A percentile compares a stretch with the other conserved stretches of the same genome.
These are phyloP conservation scores for Lytechinus pictus DNA, from an alignment of 35 echinoderm and acorn worm species.

Conservation along the genomic window DNA sequence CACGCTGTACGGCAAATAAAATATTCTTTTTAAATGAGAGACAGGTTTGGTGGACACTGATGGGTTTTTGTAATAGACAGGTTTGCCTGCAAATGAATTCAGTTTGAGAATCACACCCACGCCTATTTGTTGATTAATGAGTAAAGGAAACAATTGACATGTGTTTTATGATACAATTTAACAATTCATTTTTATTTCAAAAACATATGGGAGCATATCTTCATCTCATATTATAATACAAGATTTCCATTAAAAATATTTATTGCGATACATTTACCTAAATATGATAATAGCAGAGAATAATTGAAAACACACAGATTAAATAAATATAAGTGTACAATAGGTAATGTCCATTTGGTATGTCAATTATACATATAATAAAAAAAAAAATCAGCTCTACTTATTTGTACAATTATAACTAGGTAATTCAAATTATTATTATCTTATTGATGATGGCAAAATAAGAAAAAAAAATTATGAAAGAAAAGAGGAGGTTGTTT, in stretches of 20 bases:
- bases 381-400: neutral
- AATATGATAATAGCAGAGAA: neutral
- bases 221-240: neutral
- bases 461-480: no score
- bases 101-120: no score
- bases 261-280: neutral
- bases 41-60: no score
- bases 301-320: neutral
- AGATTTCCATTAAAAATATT: neutral
- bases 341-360: neutral
- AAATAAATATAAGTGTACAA: no score
- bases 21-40: no score
- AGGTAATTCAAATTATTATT: no score
- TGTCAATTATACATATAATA: neutral
- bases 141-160: neutral
- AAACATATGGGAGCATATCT: conserved; percentile 13
- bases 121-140: neutral
- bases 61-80: no score
- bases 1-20: no score
- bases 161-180: neutral
- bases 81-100: no score
- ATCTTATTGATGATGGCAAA: no score
- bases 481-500: no score
- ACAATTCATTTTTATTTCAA: neutral
- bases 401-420: no score